These are phyloP conservation scores for Syritta pipiens DNA, from an alignment of 2,888 invertebrate genomes.

Conservation along the genomic window DNA sequence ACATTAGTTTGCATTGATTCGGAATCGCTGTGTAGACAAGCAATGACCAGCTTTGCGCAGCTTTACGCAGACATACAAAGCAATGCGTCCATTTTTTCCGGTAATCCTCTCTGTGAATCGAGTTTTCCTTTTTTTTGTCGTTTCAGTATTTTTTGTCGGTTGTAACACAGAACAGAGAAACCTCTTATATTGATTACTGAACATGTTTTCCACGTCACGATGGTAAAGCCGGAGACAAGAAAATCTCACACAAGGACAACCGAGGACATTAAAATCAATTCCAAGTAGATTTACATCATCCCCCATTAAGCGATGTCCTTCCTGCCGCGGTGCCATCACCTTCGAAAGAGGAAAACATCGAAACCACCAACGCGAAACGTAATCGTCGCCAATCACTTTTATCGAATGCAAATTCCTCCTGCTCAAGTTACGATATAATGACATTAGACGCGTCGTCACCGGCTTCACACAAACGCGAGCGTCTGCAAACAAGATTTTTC, in stretches of 20 bases:
- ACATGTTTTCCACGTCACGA: neutral
- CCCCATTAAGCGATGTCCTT: neutral
- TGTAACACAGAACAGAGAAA: no score
- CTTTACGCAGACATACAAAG: neutral
- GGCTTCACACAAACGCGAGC: conserved; percentile 39
- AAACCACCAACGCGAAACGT: conserved; percentile 30
- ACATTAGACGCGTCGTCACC: conserved; percentile 61
- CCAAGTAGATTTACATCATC: neutral
- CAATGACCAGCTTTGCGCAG: no score
- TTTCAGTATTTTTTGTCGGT: no score
- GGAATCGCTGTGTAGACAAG: neutral
- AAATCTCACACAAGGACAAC: conserved; percentile 13
- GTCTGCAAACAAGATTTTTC: conserved; percentile 60
- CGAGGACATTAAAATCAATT: conserved; percentile 20
- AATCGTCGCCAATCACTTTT: conserved; percentile 58
- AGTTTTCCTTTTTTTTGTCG: neutral
- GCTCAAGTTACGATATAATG: conserved; percentile 65
- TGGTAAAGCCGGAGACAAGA: no score
- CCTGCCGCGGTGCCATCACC: neutral
- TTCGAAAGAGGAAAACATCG: neutral
- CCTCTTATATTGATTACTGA: conserved; percentile 2
- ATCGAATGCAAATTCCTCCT: conserved; percentile 64
- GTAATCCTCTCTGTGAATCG: neutral
- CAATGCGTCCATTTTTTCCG: neutral
- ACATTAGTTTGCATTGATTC: neutral